Evolutionary conservation across 2,113 vertebrate species (phyloP).

Genomic region (Lichenostomus cassidix): DNA sequence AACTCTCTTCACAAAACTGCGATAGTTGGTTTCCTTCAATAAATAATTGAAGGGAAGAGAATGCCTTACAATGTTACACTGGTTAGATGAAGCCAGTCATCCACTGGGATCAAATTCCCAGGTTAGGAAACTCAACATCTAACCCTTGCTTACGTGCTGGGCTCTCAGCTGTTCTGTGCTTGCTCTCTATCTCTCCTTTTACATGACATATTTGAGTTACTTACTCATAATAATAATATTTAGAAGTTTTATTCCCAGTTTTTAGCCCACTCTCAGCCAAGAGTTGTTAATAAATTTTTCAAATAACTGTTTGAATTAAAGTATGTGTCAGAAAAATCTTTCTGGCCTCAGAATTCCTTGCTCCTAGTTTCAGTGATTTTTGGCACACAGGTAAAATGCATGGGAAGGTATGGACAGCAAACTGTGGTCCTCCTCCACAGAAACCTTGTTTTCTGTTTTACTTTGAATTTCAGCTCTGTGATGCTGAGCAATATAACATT

Average conservation of each 20-base stretch:
- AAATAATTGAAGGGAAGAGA: not conserved
- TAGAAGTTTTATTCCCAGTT: not conserved
- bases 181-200: accelerated
- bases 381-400: not conserved
- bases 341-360: not conserved
- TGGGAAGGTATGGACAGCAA: not conserved
- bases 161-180: not conserved
- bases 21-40: not conserved
- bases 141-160: not conserved
- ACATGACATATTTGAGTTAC: not conserved
- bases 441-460: not conserved
- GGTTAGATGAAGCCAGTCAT: not conserved
- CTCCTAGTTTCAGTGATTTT: not conserved
- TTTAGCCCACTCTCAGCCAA: not conserved
- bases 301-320: not conserved
- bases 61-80: not conserved
- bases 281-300: not conserved
- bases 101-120: not conserved
- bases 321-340: not conserved
- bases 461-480: not conserved
- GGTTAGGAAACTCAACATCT: not conserved
- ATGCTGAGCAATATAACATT: not conserved
- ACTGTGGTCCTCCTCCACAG: not conserved
- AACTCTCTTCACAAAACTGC: not conserved
- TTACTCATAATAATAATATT: not conserved